These are phyloP conservation scores for Neomonachus schauinslandi DNA, from an alignment of 2,113 vertebrate species.

Conservation along the genomic window DNA sequence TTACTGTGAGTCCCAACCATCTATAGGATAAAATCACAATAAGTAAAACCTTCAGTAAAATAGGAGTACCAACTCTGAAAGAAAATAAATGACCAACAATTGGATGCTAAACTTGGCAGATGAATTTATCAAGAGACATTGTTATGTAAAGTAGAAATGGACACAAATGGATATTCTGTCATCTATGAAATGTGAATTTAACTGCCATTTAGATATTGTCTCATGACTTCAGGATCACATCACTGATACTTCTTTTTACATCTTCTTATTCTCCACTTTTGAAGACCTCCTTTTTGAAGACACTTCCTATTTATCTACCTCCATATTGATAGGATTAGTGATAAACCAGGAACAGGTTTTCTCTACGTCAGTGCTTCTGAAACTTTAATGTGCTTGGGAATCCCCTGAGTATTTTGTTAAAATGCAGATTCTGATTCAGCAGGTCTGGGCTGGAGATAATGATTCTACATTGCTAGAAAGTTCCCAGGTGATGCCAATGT, in stretches of 20 bases:
- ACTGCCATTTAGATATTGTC: not conserved
- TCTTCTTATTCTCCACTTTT: not conserved
- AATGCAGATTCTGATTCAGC: conserved; percentile 38
- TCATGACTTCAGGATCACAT: not conserved
- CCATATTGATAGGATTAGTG: not conserved
- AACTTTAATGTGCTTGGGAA: not conserved
- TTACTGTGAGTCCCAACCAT: not conserved
- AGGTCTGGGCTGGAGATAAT: not conserved
- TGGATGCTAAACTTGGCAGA: not conserved
- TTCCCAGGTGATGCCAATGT: not conserved
- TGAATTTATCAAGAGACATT: not conserved
- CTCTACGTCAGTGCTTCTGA: not conserved
- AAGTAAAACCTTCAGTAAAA: not conserved
- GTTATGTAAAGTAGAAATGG: not conserved
- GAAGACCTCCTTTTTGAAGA: not conserved
- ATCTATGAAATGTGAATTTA: not conserved
- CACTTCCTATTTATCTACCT: not conserved
- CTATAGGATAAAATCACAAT: not conserved
- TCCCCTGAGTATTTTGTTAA: not conserved
- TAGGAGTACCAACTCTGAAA: not conserved
- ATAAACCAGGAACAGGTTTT: not conserved
- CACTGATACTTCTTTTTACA: not conserved
- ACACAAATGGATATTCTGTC: not conserved
- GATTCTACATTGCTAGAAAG: not conserved
- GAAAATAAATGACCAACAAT: not conserved